These are phyloP conservation scores for Tenthredo scrophulariae DNA, from an alignment of 2,888 invertebrate species.

Conservation along the genomic window DNA sequence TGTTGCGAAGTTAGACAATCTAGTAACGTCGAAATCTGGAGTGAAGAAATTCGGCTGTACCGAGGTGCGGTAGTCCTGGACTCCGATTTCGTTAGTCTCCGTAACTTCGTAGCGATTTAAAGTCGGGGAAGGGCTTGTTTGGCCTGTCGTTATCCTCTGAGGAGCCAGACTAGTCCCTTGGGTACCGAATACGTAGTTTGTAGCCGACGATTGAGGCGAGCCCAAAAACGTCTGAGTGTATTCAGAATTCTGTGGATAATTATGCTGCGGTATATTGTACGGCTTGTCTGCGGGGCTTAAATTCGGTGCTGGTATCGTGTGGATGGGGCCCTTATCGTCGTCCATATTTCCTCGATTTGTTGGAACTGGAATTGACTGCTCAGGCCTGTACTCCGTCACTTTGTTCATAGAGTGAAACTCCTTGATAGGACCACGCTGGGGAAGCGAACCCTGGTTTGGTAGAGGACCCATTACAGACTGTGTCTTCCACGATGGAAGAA, in stretches of 20 bases:
- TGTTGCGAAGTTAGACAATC: conserved; percentile 60
- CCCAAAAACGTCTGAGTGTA: conserved; percentile 1
- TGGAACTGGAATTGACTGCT: conserved; percentile 67
- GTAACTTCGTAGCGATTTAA: conserved; percentile 73
- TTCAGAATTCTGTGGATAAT: conserved; percentile 60
- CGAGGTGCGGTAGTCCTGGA: conserved; percentile 64
- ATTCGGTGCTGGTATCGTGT: conserved; percentile 93
- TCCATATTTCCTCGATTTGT: conserved; percentile 68
- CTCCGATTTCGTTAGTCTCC: conserved; percentile 66
- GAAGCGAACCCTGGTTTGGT: conserved; percentile 66
- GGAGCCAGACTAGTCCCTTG: conserved; percentile 59
- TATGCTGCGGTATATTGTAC: conserved; percentile 66
- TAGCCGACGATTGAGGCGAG: conserved; percentile 16
- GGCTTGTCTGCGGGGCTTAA: conserved; percentile 85
- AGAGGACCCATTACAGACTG: conserved; percentile 65
- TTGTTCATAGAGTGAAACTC: conserved; percentile 71
- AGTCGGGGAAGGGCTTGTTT: conserved; percentile 59
- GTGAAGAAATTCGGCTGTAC: conserved; percentile 64
- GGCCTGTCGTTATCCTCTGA: conserved; percentile 63
- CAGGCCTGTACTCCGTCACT: conserved; percentile 66
- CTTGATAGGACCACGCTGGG: conserved; percentile 69
- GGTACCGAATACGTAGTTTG: conserved; percentile 58
- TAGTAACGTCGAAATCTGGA: conserved; percentile 67
- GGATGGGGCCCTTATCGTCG: conserved; percentile 86
- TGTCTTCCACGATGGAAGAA: conserved; percentile 65